Evolutionary conservation across 2,797 vertebrate species (phyloP), one percentile per base, ranked within the genome.

Genomic region (Hippoglossus hippoglossus): DNA sequence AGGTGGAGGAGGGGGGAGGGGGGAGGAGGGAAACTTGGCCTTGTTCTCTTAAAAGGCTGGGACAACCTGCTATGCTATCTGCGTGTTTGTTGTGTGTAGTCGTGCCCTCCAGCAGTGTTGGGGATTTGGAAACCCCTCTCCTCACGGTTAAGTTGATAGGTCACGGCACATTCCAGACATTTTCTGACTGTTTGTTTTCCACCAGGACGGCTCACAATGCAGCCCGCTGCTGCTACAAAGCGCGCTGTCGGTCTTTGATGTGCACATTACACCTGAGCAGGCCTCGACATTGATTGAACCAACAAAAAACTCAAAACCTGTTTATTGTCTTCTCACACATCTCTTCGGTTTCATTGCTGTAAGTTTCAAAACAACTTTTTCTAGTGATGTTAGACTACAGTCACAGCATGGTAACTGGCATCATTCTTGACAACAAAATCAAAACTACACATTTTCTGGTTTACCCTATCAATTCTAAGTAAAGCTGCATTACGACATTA

Each of bases 101-200:
- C 2, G 5, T 74, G 76, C 79, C 91, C 86, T 87, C 77, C 81
- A 84, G 90, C 78, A 77, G 75, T 5, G 71, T 6, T 28, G 18
- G 58, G 72, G 75, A 59, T 80, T 87, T 84, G 68, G 65, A 79
- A 85, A 77, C 75, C 74, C 75, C 78, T 88, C 73, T 89, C 75
- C 85, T 88, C 84, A 73, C 56, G 70, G 70, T 89, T 65, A 83
- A 79, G 86, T 86, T 84, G 87, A 89, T 67, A 90, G 85, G 86
- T 88, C 83, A 83, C 51, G 60, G 82, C 80, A 78, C 91, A 93
- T 93, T 92, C 92, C 91, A 83, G 71, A 87, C 85, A 92, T 91
- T 90, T 91, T 91, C 87, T 69, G 65, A 77, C 61, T 88, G 85
- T 91, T 91, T 91, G 88, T 87, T 91, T 93, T 90, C 77, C 77